Evolutionary conservation across 2,888 invertebrate species (phyloP), one percentile per base, ranked within the genome.

Genomic region (Thelaira solivaga): DNA sequence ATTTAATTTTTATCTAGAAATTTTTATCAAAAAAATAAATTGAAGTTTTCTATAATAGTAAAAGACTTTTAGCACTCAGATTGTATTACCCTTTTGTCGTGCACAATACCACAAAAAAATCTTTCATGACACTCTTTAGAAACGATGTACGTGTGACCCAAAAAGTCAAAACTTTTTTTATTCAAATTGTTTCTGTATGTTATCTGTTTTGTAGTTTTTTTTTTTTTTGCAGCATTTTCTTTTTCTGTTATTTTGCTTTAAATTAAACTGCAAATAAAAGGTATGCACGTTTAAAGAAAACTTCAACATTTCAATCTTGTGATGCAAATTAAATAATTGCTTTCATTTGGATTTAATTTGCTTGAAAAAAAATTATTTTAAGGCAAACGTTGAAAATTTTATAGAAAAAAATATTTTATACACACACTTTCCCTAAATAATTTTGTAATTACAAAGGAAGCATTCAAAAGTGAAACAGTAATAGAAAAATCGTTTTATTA

Each of bases 131-230:
- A 49, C 41, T 16, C 2, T 51, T 62, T 45, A 53, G 22, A 43
- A 43, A 51, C 53, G 55, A 73, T 34, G 59, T 45, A 71, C 71
- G 51, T 71, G 61, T 45, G 71, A 71, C 71, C 71, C 34, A 71
- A 71, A 71, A 53, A 71, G 29, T 5, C 24, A 31, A 20, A 34
- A 2, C 20, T n/a, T 13, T 29, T 59, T 59, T 20, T 13, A 2
- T 20, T 57, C 4, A 4, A 53, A 31, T 22, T 24, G 31, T 45
- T n/a, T 65, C 31, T n/a, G 16, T 47, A 20, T 11, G 26, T 36
- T 67, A 22, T n/a, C 16, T 45, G 6, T 29, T 13, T 8, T 22
- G 5, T 45, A 45, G 39, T 41, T 2, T 43, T 34, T 8, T 22
- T 10, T 45, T 55, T 51, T 41, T 2, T 43, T 34, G 13, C 1